Base-by-base conservation (phyloP, 2,888 invertebrate species). In the Caradrina clavipalpis region DNA sequence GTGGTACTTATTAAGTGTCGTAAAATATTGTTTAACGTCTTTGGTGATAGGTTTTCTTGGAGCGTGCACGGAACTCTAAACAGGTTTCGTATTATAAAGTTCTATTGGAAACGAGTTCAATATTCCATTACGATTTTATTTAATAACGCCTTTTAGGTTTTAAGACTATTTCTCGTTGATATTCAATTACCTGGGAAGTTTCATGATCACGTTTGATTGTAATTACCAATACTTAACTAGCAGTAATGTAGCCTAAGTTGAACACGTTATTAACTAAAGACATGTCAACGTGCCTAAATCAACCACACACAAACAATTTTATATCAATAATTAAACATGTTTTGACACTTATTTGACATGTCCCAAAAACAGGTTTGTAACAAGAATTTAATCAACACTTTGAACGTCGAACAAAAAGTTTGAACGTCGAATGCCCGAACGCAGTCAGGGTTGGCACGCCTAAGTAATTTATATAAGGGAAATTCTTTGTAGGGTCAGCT, bases 381-480 rank as follows among this genome's bases (percentile, higher is more conserved):
- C 87, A 88, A 85, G 89, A 90, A 90, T 90, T 90, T 89, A 89
- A 91, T 91, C 89, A 89, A 83, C 88, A 87, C 85, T 80, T 79
- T 78, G 72, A 67, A n/a, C n/a, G 54, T 51, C 61, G 60, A 78
- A 81, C 79, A 86, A 89, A 89, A 86, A 87, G 76, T 74, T 69
- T 69, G 69, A 70, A 66, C 76, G 57, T 58, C 73, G 72, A 73
- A 68, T 39, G 54, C 35, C 69, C 68, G 50, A 58, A 66, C 56
- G 13, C 42, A 45, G 66, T 72, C 63, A 88, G 88, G 88, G 88
- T 76, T 88, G 84, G 67, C 85, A 82, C 85, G 68, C 55, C 65
- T 74, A 80, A 82, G 90, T 91, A 91, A 91, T 90, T 91, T 90
- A 90, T 90, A 88, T 87, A 85, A 85, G 88, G 86, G 87, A 86